Percentiles rank a stretch among this genome's conserved stretches.
Evolutionary conservation across 2,113 vertebrate genomes (phyloP).

Genomic region (Campylomormyrus tamandua): DNA sequence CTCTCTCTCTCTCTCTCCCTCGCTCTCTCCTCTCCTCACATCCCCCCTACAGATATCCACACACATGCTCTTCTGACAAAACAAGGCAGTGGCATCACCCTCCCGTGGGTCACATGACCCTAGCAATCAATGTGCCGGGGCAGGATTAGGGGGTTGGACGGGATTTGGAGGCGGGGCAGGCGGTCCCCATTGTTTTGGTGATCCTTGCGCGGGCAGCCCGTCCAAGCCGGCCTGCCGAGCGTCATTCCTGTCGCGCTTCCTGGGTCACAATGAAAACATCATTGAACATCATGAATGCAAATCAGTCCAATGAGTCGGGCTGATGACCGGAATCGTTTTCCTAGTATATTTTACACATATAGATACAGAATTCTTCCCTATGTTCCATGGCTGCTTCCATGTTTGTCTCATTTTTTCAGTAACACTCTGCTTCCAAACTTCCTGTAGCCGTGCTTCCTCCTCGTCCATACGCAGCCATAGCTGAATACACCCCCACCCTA

Average conservation of each 20-base stretch:
- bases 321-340: not conserved
- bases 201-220: not conserved
- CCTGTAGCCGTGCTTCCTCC: not conserved
- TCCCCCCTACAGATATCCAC: slow-evolving; percentile 19
- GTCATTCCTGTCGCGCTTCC: not conserved
- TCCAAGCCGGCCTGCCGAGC: not conserved
- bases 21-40: not conserved
- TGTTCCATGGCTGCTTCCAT: not conserved
- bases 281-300: not conserved
- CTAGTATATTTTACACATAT: not conserved
- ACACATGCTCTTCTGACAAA: slow-evolving; percentile 50
- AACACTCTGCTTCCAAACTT: not conserved
- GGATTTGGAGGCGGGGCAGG: slow-evolving; percentile 17
- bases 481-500: not conserved
- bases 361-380: not conserved
- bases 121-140: slow-evolving; percentile 30
- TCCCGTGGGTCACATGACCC: slow-evolving; percentile 54
- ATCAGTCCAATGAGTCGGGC: not conserved
- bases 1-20: slow-evolving; percentile 31
- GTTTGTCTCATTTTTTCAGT: not conserved
- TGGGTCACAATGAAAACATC: not conserved
- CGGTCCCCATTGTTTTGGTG: slow-evolving; percentile 33
- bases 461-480: not conserved
- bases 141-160: slow-evolving; percentile 3
- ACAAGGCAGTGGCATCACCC: slow-evolving; percentile 55